A percentile compares a stretch with the other conserved stretches of the same genome.
Conservation (phyloP, 2,888 invertebrate genomes). For the Dioctria rufipes region DNA sequence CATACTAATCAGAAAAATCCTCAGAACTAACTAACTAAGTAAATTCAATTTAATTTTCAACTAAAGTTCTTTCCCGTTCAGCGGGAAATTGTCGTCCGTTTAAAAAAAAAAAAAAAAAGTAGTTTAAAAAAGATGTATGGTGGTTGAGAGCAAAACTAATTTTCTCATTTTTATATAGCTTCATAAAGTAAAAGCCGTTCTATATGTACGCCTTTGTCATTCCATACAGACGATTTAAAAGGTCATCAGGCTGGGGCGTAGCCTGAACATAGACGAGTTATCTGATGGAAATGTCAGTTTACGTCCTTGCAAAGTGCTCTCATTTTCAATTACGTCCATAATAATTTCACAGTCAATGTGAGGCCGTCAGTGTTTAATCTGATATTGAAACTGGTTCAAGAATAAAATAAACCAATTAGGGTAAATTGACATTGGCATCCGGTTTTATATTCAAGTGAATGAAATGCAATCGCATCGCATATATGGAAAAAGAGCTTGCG, state of each 20-base stretch:
- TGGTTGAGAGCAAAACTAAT: conserved; percentile 3
- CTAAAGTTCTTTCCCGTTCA: conserved; percentile 22
- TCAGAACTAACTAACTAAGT: neutral
- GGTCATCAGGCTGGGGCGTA: conserved; percentile 13
- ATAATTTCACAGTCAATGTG: neutral
- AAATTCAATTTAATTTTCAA: conserved; percentile 46
- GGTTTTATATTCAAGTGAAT: neutral
- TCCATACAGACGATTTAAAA: conserved; percentile 10
- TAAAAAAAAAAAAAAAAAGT: neutral
- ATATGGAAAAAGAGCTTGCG: too few species aligned
- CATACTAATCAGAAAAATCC: too few species aligned
- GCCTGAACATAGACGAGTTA: neutral
- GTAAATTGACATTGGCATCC: conserved; percentile 23
- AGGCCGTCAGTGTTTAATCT: conserved; percentile 23
- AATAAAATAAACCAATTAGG: conserved; percentile 37
- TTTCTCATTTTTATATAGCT: conserved; percentile 25
- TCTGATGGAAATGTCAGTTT: conserved; percentile 14
- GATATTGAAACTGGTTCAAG: conserved; percentile 29
- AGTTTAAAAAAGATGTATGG: neutral
- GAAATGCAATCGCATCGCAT: neutral
- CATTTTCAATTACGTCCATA: conserved; percentile 38
- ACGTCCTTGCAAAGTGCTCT: conserved; percentile 22
- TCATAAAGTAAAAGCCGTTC: conserved; percentile 22
- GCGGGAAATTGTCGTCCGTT: conserved; percentile 26
- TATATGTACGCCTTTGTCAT: neutral